Percentiles rank a stretch among this genome's conserved stretches.
phyloP scores from a whole-genome alignment of 2,888 invertebrate species.

The Drosophila anomelani region DNA sequence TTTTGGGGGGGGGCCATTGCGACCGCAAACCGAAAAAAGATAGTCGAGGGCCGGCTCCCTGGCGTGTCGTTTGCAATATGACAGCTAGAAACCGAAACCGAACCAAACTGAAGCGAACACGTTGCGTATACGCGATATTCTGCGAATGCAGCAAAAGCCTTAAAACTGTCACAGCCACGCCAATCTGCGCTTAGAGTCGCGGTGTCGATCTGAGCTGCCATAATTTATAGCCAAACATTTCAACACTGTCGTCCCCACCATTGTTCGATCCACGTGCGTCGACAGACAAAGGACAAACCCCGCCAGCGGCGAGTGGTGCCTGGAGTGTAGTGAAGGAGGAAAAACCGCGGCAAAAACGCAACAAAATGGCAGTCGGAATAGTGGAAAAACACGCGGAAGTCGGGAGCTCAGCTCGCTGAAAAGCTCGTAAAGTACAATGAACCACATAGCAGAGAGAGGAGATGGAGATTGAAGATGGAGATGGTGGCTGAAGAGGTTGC shows the following conservation, averaged over 20 bases:
- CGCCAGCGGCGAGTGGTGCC: not conserved
- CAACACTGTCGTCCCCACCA: conserved; percentile 56
- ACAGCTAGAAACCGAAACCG: conserved; percentile 40
- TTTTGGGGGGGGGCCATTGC: conserved; percentile 36
- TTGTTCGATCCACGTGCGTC: conserved; percentile 66
- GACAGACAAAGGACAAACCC: conserved; percentile 33
- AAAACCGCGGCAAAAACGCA: conserved; percentile 32
- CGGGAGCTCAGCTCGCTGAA: conserved; percentile 54
- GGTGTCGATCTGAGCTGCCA: conserved; percentile 41
- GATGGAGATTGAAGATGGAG: conserved; percentile 1
- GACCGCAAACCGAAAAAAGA: conserved; percentile 54
- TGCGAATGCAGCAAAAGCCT: conserved; percentile 37
- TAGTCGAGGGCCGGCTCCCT: conserved; percentile 48
- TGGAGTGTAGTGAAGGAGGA: conserved; percentile 5
- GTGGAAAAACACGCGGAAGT: conserved; percentile 70
- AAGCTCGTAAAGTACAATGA: conserved; percentile 74
- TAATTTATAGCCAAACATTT: conserved; percentile 77
- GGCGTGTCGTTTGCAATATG: conserved; percentile 68
- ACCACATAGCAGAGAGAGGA: conserved; percentile 52
- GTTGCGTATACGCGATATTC: conserved; percentile 63
- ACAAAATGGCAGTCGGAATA: conserved; percentile 66
- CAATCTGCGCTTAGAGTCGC: conserved; percentile 50
- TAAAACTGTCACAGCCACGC: conserved; percentile 43
- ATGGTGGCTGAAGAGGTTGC: conserved; percentile 3
- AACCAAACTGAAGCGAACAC: conserved; percentile 14